Conservation (phyloP, 2,113 vertebrate genomes). For the Xiphophorus maculatus region DNA sequence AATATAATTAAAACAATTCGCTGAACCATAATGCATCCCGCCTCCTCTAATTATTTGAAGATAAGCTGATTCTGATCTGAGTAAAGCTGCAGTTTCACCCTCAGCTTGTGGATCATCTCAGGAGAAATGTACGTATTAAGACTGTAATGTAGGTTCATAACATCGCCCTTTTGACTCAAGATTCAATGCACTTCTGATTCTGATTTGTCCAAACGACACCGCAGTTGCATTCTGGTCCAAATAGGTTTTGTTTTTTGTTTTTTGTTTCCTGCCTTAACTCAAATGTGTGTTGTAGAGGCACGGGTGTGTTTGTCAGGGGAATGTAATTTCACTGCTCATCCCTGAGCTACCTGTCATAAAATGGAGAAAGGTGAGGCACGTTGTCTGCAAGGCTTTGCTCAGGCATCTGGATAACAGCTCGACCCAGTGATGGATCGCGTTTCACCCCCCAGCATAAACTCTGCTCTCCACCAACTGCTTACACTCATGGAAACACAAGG, state of each 20-base stretch:
- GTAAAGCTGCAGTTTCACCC: slow-evolving; percentile 25
- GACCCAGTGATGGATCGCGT: slow-evolving; percentile 59
- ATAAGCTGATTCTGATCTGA: slow-evolving; percentile 46
- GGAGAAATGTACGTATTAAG: slow-evolving; percentile 18
- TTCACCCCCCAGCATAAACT: slow-evolving; percentile 66
- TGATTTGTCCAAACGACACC: neutral
- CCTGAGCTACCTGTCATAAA: slow-evolving; percentile 44
- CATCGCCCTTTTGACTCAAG: neutral
- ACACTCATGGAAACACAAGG: slow-evolving; percentile 51
- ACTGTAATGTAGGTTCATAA: slow-evolving; percentile 24
- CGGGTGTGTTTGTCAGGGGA: slow-evolving; percentile 24
- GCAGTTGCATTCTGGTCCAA: neutral
- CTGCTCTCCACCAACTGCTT: slow-evolving; percentile 49
- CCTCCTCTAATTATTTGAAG: slow-evolving; percentile 49
- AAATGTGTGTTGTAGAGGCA: slow-evolving; percentile 3
- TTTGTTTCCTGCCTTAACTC: neutral
- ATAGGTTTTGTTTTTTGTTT: neutral
- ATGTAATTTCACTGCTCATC: slow-evolving; percentile 40
- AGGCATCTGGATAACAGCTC: slow-evolving; percentile 59
- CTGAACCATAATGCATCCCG: slow-evolving; percentile 34
- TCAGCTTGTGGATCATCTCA: slow-evolving; percentile 25
- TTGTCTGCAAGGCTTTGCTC: slow-evolving; percentile 55
- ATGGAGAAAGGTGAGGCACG: slow-evolving; percentile 43
- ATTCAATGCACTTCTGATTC: slow-evolving; percentile 13
- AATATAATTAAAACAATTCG: slow-evolving; percentile 67